Base-by-base conservation (phyloP, 2,888 invertebrate genomes). In the Plagodis dolabraria region DNA sequence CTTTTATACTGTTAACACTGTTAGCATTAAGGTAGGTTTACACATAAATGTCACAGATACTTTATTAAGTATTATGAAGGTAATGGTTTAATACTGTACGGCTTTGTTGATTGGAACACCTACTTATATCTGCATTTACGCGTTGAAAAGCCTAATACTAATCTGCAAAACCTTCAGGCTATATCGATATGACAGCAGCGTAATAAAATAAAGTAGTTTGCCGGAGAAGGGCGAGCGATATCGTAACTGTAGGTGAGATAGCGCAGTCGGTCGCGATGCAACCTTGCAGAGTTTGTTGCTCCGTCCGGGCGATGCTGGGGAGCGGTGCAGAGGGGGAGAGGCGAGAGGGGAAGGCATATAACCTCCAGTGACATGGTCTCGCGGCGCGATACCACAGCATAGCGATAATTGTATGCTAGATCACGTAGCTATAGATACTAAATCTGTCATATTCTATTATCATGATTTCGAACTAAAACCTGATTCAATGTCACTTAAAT, bases 231-330 rank as follows among this genome's bases (percentile, higher is more conserved):
- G 91, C 88, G 87, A 78, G 80, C 80, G 86, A 87, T 89, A 90
- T 89, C 84, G 87, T 87, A 88, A 86, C 64, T 63, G 62, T 60
- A 56, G 56, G 60, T 61, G 60, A 56, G 87, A 87, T 86, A 86
- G 87, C 83, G 77, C 77, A 83, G 83, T 83, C 77, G 79, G 83
- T 77, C 84, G 84, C 77, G 73, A 77, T 81, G 83, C 90, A 91
- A 92, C 92, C 92, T 92, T 92, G 92, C 89, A 89, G 87, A 90
- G 92, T 90, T 92, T 91, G 88, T 92, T 92, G 92, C 82, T 84
- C 91, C 88, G 76, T 70, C 71, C 70, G 68, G 56, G 61, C 59
- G 57, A 71, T 73, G 64, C 74, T 53, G 60, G 67, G 64, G 68
- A 57, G 35, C 56, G 53, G 70, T 64, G 65, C 22, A 64, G 65